Evolutionary conservation across 2,113 vertebrate species (phyloP).

Genomic region (Callionymus lyra): DNA sequence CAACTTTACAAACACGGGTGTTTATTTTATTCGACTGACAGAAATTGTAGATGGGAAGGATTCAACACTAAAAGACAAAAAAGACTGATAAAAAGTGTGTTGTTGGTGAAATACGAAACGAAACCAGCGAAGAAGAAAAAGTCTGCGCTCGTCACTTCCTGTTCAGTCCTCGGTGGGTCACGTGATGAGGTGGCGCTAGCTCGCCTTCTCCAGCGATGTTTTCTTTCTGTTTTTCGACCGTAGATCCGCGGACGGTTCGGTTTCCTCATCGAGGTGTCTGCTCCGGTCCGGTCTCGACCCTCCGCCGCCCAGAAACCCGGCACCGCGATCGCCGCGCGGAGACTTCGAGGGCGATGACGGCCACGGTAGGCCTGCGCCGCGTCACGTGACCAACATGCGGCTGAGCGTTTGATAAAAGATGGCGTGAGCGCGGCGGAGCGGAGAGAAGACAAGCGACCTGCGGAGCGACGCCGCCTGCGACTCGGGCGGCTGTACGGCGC

Average conservation of each 20-base stretch:
- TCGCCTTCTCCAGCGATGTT: conserved; percentile 64
- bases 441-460: conserved; percentile 52
- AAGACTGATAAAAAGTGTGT: no score
- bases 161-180: conserved; percentile 38
- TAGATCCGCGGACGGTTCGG: conserved; percentile 34
- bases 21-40: no score
- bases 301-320: not conserved
- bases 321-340: not conserved
- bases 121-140: conserved; percentile 27
- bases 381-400: conserved; percentile 80
- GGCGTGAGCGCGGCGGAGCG: conserved; percentile 81
- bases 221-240: conserved; percentile 39
- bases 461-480: conserved; percentile 19
- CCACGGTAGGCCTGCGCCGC: conserved; percentile 18
- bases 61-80: no score
- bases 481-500: conserved; percentile 8
- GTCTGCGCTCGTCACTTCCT: conserved; percentile 60
- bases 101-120: no score
- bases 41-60: no score
- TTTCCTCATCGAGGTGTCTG: not conserved
- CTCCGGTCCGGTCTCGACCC: not conserved
- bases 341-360: conserved; percentile 24
- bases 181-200: conserved; percentile 63
- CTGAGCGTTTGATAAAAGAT: conserved; percentile 78
- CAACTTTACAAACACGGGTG: no score